These are phyloP conservation scores for Stichopus horrens DNA, from an alignment of 53 echinoderm and acorn worm genomes.

Conservation along the genomic window DNA sequence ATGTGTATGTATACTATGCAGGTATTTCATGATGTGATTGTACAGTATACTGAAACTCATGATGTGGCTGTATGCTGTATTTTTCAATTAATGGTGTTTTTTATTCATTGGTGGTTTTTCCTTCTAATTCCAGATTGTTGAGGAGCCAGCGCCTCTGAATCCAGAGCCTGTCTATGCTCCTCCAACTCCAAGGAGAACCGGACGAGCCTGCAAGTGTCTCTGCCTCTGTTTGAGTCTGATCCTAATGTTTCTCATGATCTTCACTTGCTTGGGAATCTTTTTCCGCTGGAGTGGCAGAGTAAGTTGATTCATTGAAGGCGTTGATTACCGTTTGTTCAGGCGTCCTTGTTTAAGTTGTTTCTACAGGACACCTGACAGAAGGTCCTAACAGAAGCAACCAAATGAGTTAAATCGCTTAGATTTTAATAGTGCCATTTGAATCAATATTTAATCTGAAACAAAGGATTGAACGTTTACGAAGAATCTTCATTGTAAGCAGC, in stretches of 20 bases:
- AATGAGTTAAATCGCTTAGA: no score
- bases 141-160: conserved; percentile 36
- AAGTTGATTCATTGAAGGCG: not conserved
- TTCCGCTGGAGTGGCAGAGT: not conserved
- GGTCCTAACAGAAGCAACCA: no score
- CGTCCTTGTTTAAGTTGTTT: no score
- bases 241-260: not conserved
- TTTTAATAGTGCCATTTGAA: no score
- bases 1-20: not conserved
- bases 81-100: no score
- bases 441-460: no score
- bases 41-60: not conserved
- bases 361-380: no score
- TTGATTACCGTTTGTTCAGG: no score
- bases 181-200: not conserved
- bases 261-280: not conserved
- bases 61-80: not conserved
- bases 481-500: no score
- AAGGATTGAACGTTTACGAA: no score
- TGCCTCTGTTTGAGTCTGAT: not conserved
- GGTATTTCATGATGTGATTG: not conserved
- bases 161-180: conserved; percentile 22
- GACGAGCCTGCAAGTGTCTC: conserved; percentile 18
- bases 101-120: not conserved
- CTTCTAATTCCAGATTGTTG: not conserved